These are phyloP conservation scores for Chloroceryle amazona DNA, from an alignment of 2,797 vertebrate species.

Conservation along the genomic window DNA sequence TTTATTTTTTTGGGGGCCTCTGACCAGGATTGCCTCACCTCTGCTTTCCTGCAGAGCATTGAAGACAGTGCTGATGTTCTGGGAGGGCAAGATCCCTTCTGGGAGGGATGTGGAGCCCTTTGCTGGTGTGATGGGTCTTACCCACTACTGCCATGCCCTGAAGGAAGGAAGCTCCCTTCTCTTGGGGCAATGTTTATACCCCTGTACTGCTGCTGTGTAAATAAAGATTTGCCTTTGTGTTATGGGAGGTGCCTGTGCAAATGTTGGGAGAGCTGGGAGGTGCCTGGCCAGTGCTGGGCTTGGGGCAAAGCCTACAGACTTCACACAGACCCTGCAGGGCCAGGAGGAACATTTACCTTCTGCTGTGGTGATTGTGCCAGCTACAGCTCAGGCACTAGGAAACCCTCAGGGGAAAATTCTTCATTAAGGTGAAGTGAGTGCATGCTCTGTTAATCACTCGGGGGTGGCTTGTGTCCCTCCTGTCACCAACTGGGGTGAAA, in stretches of 20 bases:
- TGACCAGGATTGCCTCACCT: not conserved
- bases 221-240: slow-evolving; percentile 53
- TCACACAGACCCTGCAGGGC: not conserved
- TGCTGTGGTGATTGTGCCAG: accelerated
- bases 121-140: not conserved
- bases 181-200: not conserved
- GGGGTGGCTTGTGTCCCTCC: not conserved
- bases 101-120: not conserved
- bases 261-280: not conserved
- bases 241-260: not conserved
- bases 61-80: not conserved
- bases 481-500: not conserved
- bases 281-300: not conserved
- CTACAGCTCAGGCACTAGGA: not conserved
- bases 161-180: not conserved
- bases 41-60: not conserved
- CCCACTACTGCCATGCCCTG: not conserved
- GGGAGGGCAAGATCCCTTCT: not conserved
- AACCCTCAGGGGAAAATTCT: not conserved
- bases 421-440: not conserved
- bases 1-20: not conserved
- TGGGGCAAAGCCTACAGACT: not conserved
- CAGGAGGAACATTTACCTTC: not conserved
- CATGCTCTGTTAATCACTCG: not conserved
- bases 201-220: slow-evolving; percentile 69